Evolutionary conservation across 2,888 invertebrate genomes (phyloP), one percentile per base, ranked within the genome.

Genomic region (Cenopis cana): DNA sequence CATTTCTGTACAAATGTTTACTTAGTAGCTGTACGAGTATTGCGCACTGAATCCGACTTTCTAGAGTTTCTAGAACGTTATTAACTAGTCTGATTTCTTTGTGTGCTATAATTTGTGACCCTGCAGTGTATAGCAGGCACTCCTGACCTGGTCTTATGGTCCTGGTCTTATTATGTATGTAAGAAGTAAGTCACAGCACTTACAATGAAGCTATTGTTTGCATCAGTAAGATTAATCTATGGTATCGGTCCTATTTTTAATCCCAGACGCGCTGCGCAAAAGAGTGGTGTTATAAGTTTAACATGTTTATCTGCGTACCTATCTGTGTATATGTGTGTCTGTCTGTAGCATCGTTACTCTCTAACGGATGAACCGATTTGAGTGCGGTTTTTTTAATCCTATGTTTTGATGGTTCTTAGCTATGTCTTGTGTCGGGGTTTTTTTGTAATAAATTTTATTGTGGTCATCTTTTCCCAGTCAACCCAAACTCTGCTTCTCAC

Each of bases 1-100:
- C 70, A 77, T 74, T 76, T 77, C 73, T 49, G 74, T 77, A 78
- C 77, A 79, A 81, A 81, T 78, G 79, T 81, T 81, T 81, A 81
- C 75, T 78, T 68, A 66, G 62, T 61, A 65, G 60, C 54, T 20
- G 52, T 57, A n/a, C n/a, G n/a, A n/a, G n/a, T n/a, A 24, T 33
- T 56, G 49, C 17, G 36, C 52, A 9, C 41, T 69, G 69, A 59
- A 41, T 33, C 52, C 56, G 33, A 62, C 55, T 41, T 38, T 11
- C 29, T 46, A 66, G 41, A 41, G 61, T 59, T 61, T 52, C 46
- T 14, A 61, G 20, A 20, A 10, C 12, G 17, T 17, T 56, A n/a
- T 36, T 46, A 8, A 46, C n/a, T 46, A n/a, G n/a, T 46, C 14
- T 46, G 46, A 46, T 46, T 6, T 8, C 33, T 33, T 33, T 33